Evolutionary conservation across 2,113 vertebrate species (phyloP).

Genomic region (Tinamus guttatus): DNA sequence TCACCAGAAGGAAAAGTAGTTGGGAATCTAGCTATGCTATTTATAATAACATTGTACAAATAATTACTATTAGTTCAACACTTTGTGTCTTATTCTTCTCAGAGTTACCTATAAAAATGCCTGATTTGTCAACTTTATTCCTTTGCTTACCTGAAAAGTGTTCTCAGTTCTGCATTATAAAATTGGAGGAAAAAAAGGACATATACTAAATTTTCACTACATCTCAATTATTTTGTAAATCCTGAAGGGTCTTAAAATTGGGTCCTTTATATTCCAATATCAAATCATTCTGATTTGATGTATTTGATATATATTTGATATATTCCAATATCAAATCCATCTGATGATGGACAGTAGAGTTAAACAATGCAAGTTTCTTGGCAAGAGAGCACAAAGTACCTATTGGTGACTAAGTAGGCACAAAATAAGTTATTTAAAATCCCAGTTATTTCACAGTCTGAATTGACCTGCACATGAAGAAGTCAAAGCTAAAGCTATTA

Average conservation of each 20-base stretch:
- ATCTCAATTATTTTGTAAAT: background rate
- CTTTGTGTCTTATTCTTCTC: conserved; percentile 2
- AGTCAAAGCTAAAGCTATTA: background rate
- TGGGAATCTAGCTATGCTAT: background rate
- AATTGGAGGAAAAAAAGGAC: background rate
- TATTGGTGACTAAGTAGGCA: background rate
- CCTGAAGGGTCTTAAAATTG: background rate
- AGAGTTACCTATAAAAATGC: background rate
- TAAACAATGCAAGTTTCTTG: background rate
- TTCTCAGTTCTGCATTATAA: background rate
- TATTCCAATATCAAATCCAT: background rate
- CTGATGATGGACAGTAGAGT: background rate
- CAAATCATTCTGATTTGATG: background rate
- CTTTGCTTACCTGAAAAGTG: background rate
- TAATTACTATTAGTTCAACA: background rate
- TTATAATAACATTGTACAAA: background rate
- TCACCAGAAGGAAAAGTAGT: background rate
- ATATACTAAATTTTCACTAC: background rate
- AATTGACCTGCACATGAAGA: background rate
- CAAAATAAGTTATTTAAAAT: background rate
- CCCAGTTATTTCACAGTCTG: background rate
- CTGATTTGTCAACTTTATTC: background rate
- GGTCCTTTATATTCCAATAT: background rate
- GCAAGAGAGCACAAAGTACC: background rate
- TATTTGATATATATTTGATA: too few species aligned